A percentile compares a stretch with the other conserved stretches of the same genome.
phyloP scores from a whole-genome alignment of 2,888 invertebrate species.

The Drosophila bunnanda region DNA sequence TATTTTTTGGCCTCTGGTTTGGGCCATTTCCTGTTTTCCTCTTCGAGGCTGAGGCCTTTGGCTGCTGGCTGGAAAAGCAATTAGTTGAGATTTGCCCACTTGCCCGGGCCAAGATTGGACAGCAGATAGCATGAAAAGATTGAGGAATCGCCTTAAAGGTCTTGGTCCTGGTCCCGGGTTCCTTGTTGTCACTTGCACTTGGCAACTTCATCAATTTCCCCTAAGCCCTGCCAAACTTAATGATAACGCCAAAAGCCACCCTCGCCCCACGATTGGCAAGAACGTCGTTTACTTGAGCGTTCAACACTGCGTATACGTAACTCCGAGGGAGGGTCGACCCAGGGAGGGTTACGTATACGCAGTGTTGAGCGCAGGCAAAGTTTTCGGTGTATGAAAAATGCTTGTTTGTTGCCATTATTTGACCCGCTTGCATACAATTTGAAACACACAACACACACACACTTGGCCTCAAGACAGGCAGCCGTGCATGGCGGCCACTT shows the following conservation, averaged over 20 bases:
- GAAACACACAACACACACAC: conserved; percentile 16
- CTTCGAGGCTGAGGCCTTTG: conserved; percentile 18
- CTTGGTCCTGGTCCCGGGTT: conserved; percentile 15
- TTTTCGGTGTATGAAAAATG: conserved; percentile 61
- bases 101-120: conserved; percentile 19
- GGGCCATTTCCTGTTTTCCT: conserved; percentile 26
- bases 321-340: background rate
- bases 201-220: conserved; percentile 74
- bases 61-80: conserved; percentile 59
- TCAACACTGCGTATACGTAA: conserved; percentile 57
- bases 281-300: conserved; percentile 12
- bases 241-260: conserved; percentile 47
- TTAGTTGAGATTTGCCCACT: conserved; percentile 67
- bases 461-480: conserved; percentile 75
- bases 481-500: conserved; percentile 77
- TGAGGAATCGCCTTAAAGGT: conserved; percentile 47
- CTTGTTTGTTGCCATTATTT: conserved; percentile 71
- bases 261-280: conserved; percentile 44
- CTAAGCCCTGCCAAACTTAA: conserved; percentile 56
- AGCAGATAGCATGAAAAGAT: conserved; percentile 33
- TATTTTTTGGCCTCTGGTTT: conserved; percentile 14
- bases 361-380: conserved; percentile 45
- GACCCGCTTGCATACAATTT: conserved; percentile 79
- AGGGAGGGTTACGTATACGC: background rate
- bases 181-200: conserved; percentile 74